These are phyloP conservation scores for Poeciliopsis occidentalis DNA, from an alignment of 2,113 vertebrate genomes.

Conservation along the genomic window DNA sequence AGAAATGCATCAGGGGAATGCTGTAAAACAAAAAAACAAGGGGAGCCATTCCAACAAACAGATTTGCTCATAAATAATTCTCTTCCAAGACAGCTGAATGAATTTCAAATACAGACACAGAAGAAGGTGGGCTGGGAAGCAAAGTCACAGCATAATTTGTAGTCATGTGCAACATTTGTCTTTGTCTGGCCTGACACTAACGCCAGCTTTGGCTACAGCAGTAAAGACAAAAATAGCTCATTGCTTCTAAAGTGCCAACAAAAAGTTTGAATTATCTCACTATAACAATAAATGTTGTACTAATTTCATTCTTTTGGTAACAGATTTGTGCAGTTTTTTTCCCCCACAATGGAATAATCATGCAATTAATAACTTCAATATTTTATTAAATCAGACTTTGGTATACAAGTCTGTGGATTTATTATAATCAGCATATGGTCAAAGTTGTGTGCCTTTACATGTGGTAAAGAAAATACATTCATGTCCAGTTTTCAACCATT, in stretches of 20 bases:
- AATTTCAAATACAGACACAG: slow-evolving; percentile 69
- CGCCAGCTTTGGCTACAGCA: slow-evolving; percentile 31
- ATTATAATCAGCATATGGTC: too few species aligned
- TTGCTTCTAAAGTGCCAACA: slow-evolving; percentile 5
- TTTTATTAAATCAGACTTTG: too few species aligned
- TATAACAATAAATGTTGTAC: background rate
- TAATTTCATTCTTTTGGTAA: background rate
- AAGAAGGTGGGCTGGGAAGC: slow-evolving; percentile 65
- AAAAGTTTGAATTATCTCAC: background rate
- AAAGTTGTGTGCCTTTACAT: too few species aligned
- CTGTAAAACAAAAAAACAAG: slow-evolving; percentile 66
- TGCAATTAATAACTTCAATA: too few species aligned
- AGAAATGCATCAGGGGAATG: slow-evolving; percentile 58
- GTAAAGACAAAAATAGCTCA: slow-evolving; percentile 32
- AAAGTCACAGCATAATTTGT: slow-evolving; percentile 50
- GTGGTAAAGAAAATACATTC: too few species aligned
- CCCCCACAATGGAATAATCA: background rate
- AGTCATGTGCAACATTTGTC: slow-evolving; percentile 60
- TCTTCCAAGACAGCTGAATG: slow-evolving; percentile 67
- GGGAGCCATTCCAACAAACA: slow-evolving; percentile 68
- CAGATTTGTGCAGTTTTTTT: background rate
- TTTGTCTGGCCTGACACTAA: slow-evolving; percentile 45
- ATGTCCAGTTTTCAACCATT: too few species aligned
- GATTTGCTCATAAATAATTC: slow-evolving; percentile 81
- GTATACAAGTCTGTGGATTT: too few species aligned